A percentile compares a stretch with the other conserved stretches of the same genome.
phyloP scores from a whole-genome alignment of 2,888 invertebrate genomes.

The Antitype chi region DNA sequence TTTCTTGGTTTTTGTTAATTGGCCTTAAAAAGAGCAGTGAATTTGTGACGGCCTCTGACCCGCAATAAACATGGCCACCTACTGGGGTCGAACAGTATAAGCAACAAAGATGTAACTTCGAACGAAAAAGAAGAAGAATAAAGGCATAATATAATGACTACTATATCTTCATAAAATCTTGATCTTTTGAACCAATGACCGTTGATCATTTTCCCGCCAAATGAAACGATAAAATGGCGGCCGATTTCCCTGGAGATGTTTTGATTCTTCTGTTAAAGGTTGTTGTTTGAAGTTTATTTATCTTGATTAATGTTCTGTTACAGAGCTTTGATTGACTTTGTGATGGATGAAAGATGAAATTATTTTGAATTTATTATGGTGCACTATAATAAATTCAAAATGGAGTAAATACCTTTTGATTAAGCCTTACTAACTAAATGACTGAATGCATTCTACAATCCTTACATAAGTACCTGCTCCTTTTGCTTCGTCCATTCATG shows the following conservation, averaged over 20 bases:
- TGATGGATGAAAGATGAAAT: background rate
- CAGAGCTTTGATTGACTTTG: slow-evolving; percentile 9
- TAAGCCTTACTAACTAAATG: background rate
- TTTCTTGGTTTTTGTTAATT: too few species aligned
- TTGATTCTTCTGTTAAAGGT: slow-evolving; percentile 32
- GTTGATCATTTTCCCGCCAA: slow-evolving; percentile 49
- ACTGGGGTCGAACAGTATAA: background rate
- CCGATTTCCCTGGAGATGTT: slow-evolving; percentile 42
- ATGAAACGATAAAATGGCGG: slow-evolving; percentile 34
- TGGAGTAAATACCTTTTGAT: background rate
- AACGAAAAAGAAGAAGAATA: background rate
- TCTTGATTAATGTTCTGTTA: slow-evolving; percentile 36
- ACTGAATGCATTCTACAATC: background rate
- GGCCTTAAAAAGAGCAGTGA: background rate
- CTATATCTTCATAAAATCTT: slow-evolving; percentile 16
- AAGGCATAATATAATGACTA: background rate
- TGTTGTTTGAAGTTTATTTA: slow-evolving; percentile 37
- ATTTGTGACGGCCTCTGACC: background rate
- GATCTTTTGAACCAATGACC: slow-evolving; percentile 9
- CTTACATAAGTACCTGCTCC: background rate
- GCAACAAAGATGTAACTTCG: background rate
- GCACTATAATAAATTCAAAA: too few species aligned
- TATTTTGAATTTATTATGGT: slow-evolving; percentile 5
- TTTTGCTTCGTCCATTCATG: background rate
- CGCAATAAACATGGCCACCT: background rate